These are phyloP conservation scores for Acronicta leporina DNA, from an alignment of 2,888 invertebrate genomes.

Conservation along the genomic window DNA sequence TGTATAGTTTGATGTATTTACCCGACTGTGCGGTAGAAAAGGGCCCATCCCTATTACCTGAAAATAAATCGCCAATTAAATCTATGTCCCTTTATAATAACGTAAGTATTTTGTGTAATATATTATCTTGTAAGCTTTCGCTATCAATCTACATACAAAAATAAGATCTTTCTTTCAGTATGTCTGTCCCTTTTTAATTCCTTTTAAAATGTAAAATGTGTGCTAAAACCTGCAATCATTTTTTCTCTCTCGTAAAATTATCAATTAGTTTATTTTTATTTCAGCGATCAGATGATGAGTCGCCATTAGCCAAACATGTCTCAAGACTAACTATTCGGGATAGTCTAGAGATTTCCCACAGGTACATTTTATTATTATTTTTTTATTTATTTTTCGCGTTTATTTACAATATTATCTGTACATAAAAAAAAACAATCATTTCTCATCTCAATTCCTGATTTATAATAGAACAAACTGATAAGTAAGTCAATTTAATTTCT, in stretches of 20 bases:
- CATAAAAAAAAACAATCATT: not conserved
- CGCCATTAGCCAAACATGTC: constrained; percentile 33
- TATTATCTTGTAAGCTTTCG: not conserved
- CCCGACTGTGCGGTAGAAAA: constrained; percentile 29
- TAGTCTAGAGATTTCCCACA: constrained; percentile 79
- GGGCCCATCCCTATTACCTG: not conserved
- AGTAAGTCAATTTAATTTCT: not conserved
- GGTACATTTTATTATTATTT: constrained; percentile 66
- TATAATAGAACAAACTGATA: too few species aligned
- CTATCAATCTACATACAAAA: not conserved
- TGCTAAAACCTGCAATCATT: not conserved
- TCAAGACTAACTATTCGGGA: constrained; percentile 72
- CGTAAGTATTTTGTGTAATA: constrained; percentile 29
- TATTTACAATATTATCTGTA: not conserved
- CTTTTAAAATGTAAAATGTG: not conserved
- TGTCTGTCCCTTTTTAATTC: too few species aligned
- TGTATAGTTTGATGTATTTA: constrained; percentile 56
- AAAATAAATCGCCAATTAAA: constrained; percentile 20
- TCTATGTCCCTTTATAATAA: constrained; percentile 18
- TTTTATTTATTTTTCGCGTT: constrained; percentile 34
- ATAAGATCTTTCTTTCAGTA: too few species aligned
- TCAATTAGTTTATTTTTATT: constrained; percentile 53
- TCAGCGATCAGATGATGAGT: constrained; percentile 62
- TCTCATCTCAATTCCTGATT: too few species aligned
- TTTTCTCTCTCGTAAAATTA: constrained; percentile 10